A percentile compares a stretch with the other conserved stretches of the same genome.
These are phyloP conservation scores for Rhynchonema sp. DNA, from an alignment of 2,888 invertebrate species.

Conservation along the genomic window DNA sequence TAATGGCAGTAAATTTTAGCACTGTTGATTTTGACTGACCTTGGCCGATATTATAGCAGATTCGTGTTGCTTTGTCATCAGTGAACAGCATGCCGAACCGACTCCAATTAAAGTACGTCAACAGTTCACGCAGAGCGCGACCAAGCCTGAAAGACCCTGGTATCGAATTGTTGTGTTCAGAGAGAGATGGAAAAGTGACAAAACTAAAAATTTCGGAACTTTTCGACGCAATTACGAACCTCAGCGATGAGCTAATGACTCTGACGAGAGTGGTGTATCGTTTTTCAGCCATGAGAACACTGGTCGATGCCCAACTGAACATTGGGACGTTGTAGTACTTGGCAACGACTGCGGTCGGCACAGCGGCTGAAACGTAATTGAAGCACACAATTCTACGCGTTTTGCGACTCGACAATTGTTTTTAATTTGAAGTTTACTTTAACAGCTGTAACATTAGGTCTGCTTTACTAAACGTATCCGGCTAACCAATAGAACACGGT, in stretches of 20 bases:
- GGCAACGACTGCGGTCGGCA: neutral
- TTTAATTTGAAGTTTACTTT: too few species aligned
- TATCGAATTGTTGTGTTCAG: too few species aligned
- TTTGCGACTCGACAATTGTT: too few species aligned
- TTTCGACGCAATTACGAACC: neutral
- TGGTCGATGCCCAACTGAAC: conserved; percentile 6
- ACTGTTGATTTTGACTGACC: too few species aligned
- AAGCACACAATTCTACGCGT: too few species aligned
- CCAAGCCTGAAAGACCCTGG: too few species aligned
- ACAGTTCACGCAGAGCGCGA: conserved; percentile 2
- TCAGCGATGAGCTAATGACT: conserved; percentile 3
- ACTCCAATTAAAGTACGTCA: conserved; percentile 3
- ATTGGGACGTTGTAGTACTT: conserved; percentile 5
- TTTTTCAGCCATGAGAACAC: neutral
- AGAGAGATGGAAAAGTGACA: too few species aligned
- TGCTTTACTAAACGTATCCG: too few species aligned
- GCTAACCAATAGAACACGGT: neutral
- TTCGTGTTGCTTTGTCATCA: conserved; percentile 1
- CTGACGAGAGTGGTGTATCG: conserved; percentile 2
- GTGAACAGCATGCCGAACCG: conserved; percentile 2
- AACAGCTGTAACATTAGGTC: too few species aligned
- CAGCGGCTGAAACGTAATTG: conserved; percentile 1
- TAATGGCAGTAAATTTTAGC: too few species aligned
- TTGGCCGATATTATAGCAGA: conserved; percentile 4
- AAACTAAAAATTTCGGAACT: neutral